phyloP scores from a whole-genome alignment of 1,140 invertebrate species.

The Solen grandis region DNA sequence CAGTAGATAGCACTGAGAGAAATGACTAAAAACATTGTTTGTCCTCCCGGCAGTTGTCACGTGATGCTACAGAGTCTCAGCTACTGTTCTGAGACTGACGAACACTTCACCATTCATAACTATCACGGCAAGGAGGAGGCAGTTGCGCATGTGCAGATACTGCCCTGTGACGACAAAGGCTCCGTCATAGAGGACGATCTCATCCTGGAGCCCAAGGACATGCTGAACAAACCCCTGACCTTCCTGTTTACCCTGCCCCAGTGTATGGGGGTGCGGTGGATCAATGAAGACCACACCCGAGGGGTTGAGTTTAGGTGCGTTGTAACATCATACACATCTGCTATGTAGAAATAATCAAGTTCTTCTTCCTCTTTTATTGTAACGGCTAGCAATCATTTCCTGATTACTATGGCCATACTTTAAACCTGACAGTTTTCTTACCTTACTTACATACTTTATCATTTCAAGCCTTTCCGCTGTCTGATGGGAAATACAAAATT shows the following conservation, averaged over 20 bases:
- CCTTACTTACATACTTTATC: neutral
- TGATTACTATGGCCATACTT: neutral
- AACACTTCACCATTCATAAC: slow-evolving; percentile 69
- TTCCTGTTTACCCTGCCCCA: slow-evolving; percentile 59
- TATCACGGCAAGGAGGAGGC: slow-evolving; percentile 72
- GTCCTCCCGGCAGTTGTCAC: slow-evolving; percentile 69
- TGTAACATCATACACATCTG: no score
- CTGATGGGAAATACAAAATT: neutral
- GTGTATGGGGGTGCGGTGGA: slow-evolving; percentile 69
- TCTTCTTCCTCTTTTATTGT: neutral
- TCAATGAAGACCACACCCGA: slow-evolving; percentile 61
- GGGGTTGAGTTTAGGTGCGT: slow-evolving; percentile 66
- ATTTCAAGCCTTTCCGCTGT: neutral
- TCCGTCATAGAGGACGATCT: slow-evolving; percentile 54
- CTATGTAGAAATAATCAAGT: no score
- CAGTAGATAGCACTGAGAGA: no score
- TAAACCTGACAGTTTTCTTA: neutral
- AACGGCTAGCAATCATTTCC: no score
- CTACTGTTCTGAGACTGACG: slow-evolving; percentile 68
- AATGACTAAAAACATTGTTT: no score
- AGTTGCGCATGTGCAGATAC: slow-evolving; percentile 62
- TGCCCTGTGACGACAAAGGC: slow-evolving; percentile 64
- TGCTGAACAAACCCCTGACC: slow-evolving; percentile 61
- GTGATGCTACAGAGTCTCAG: slow-evolving; percentile 66
- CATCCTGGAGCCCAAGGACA: slow-evolving; percentile 65